Base-by-base conservation (phyloP, 2,113 vertebrate genomes). In the Psophia crepitans region DNA sequence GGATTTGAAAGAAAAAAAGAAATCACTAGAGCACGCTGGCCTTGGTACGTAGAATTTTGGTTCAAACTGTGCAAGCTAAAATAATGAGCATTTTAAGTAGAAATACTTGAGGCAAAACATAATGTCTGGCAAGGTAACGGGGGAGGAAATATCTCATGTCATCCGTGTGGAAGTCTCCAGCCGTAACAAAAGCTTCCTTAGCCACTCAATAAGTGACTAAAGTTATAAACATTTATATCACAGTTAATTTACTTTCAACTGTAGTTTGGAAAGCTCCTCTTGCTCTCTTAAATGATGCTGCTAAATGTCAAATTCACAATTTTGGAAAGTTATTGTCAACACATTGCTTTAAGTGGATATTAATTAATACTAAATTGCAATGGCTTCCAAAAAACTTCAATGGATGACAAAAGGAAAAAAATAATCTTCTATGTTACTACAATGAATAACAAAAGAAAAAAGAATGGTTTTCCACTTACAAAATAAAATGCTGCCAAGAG, bases 281-380 rank as follows among this genome's bases (percentile, higher is more conserved):
- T 74, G 7, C 65, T 95, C 58, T 95, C 64, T 85, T 88, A 89
- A 96, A 82, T 95, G 83, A 91, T 70, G 64, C 75, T 95, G 83
- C 63, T 97, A 94, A 95, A 94, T 93, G 93, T 98, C 89, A 95
- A 63, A 95, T 73, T 64, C 81, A 58, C 48, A 84, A 63, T 83
- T 97, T 96, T 91, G 75, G 86, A 96, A 96, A 93, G 71, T 91
- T 91, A 82, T 77, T 97, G 88, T 97, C 95, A 97, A 93, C 88
- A 91, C 68, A 95, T 89, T 68, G 46, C 46, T 90, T 7, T 60
- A 95, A 97, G 88, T 92, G 89, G 87, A 89, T 97, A 97, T 98
- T 97, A 98, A 96, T 82, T 96, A 96, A 91, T 93, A 81, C 56
- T 94, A 94, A 96, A 93, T 96, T 94, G 54, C 90, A 86, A 61